Evolutionary conservation across 2,797 vertebrate genomes (phyloP).

Genomic region (Babyrousa celebensis): DNA sequence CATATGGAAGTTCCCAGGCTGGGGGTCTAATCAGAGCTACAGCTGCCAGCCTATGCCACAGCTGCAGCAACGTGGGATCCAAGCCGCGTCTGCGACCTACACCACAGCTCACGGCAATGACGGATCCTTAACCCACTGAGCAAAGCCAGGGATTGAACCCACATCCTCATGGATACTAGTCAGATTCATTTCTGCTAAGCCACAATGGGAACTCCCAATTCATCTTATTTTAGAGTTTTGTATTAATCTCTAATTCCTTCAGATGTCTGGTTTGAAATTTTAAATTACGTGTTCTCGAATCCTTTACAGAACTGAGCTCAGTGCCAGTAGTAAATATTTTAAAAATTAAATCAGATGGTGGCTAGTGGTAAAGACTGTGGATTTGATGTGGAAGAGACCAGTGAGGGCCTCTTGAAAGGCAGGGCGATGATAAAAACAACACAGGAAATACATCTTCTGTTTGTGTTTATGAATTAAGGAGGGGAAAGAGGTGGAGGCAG

Average conservation of each 20-base stretch:
- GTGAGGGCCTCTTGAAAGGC: background rate
- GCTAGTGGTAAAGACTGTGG: background rate
- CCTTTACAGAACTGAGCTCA: background rate
- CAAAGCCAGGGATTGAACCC: no score
- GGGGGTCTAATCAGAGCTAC: no score
- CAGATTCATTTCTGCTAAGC: no score
- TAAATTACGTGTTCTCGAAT: background rate
- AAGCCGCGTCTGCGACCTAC: no score
- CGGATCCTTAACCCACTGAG: no score
- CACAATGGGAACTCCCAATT: background rate
- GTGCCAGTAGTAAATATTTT: background rate
- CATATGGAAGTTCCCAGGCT: no score
- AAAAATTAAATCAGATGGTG: background rate
- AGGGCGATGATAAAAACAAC: background rate
- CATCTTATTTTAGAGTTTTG: background rate
- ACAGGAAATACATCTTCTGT: background rate
- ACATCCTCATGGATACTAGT: no score
- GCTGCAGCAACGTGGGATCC: no score
- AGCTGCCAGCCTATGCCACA: no score
- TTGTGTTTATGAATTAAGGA: slow-evolving; percentile 10
- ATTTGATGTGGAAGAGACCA: background rate
- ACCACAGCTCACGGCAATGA: no score
- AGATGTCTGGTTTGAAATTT: background rate
- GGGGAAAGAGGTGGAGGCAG: background rate
- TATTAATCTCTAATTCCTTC: background rate